phyloP scores from a whole-genome alignment of 2,797 vertebrate species.

The Pantherophis alleghaniensis region DNA sequence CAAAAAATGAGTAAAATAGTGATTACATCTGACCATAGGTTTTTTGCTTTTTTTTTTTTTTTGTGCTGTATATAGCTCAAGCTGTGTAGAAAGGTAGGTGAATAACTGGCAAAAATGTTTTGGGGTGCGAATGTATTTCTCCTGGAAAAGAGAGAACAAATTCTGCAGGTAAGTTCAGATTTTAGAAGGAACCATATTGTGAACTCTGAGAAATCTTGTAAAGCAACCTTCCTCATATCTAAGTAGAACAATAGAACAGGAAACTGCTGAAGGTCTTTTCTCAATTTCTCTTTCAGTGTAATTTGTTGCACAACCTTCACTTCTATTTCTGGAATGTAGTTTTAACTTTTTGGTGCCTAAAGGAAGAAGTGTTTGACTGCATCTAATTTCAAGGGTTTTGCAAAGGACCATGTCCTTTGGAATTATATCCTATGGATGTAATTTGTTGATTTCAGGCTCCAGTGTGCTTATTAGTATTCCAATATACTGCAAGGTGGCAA shows the following conservation, averaged over 20 bases:
- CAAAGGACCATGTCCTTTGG: not conserved
- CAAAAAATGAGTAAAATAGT: not conserved
- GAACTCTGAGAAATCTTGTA: not conserved
- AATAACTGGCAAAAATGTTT: not conserved
- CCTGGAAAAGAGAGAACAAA: not conserved
- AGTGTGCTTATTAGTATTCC: not conserved
- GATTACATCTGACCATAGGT: not conserved
- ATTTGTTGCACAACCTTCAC: not conserved
- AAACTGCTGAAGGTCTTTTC: not conserved
- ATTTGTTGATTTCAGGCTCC: not conserved
- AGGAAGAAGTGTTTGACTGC: not conserved
- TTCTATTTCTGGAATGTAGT: not conserved
- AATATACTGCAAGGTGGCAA: not conserved
- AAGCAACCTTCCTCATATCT: not conserved
- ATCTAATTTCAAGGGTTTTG: not conserved
- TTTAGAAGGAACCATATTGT: not conserved
- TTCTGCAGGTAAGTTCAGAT: not conserved
- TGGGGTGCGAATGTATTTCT: not conserved
- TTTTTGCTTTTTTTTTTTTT: not conserved
- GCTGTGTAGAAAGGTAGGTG: not conserved
- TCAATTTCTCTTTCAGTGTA: not conserved
- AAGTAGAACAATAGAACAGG: not conserved
- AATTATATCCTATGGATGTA: not conserved
- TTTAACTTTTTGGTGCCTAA: not conserved
- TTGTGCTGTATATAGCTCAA: not conserved